Evolutionary conservation across 2,113 vertebrate species (phyloP).

Genomic region (Hemiscyllium ocellatum): DNA sequence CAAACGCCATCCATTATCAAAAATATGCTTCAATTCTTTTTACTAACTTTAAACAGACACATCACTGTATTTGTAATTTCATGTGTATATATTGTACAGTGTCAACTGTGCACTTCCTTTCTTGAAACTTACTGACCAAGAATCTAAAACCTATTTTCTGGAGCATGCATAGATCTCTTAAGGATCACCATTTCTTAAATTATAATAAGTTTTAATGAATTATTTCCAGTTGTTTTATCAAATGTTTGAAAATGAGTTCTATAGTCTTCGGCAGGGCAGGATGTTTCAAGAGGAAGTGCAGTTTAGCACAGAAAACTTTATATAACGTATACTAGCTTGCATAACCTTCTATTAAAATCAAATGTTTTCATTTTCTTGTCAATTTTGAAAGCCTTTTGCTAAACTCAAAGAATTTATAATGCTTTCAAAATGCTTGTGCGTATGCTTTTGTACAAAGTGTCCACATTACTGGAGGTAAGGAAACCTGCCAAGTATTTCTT

Average conservation of each 20-base stretch:
- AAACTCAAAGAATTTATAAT: neutral
- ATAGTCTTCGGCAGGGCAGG: neutral
- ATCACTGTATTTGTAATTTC: neutral
- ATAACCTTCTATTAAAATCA: neutral
- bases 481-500: neutral
- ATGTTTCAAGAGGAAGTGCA: too few species aligned
- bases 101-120: neutral
- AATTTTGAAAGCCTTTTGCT: conserved; percentile 5
- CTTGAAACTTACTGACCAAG: neutral
- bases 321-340: neutral
- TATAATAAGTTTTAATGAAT: neutral
- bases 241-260: neutral
- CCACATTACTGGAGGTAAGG: neutral
- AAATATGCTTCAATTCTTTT: neutral
- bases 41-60: neutral
- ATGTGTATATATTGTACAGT: neutral
- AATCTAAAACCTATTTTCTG: conserved; percentile 14
- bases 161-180: conserved; percentile 7
- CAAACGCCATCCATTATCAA: neutral
- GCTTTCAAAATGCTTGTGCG: neutral
- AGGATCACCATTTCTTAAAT: neutral
- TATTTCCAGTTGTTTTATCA: conserved; percentile 9
- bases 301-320: neutral
- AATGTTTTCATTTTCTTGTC: neutral
- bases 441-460: neutral